A percentile compares a stretch with the other conserved stretches of the same genome.
These are phyloP conservation scores for Brachionus paranguensis DNA, from an alignment of 1,140 invertebrate genomes.

Conservation along the genomic window DNA sequence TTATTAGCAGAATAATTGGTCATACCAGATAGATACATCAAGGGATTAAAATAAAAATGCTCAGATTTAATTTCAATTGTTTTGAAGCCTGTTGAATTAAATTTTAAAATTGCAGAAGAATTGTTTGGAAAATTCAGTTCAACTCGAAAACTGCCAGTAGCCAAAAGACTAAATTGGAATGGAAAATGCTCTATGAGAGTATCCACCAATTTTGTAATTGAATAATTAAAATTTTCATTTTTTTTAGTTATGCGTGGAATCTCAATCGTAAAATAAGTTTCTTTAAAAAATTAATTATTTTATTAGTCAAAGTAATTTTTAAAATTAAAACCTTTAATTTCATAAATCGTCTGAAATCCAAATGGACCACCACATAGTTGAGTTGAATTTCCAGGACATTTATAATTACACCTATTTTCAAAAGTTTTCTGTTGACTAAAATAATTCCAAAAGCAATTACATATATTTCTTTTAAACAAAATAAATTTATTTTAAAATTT, in stretches of 20 bases:
- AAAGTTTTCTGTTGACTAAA: background rate
- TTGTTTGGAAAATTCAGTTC: background rate
- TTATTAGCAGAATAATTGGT: background rate
- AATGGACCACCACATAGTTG: background rate
- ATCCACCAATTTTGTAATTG: background rate
- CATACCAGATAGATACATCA: background rate
- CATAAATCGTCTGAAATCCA: background rate
- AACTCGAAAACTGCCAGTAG: background rate
- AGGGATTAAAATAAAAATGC: background rate
- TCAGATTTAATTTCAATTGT: background rate
- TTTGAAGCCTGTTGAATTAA: background rate
- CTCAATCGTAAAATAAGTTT: background rate
- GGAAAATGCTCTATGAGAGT: background rate
- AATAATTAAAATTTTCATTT: background rate
- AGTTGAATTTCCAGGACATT: background rate
- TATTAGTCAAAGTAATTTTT: background rate
- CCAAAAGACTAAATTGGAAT: background rate
- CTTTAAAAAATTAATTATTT: background rate
- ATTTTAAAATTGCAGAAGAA: background rate
- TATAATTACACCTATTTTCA: background rate
- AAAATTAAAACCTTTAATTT: background rate
- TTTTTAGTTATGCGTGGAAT: background rate
- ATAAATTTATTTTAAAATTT: background rate
- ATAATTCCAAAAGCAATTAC: background rate
- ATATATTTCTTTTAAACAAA: background rate